Evolutionary conservation across 2,113 vertebrate genomes (phyloP), one percentile per base, ranked within the genome.

Genomic region (Heterotilapia buettikoferi): DNA sequence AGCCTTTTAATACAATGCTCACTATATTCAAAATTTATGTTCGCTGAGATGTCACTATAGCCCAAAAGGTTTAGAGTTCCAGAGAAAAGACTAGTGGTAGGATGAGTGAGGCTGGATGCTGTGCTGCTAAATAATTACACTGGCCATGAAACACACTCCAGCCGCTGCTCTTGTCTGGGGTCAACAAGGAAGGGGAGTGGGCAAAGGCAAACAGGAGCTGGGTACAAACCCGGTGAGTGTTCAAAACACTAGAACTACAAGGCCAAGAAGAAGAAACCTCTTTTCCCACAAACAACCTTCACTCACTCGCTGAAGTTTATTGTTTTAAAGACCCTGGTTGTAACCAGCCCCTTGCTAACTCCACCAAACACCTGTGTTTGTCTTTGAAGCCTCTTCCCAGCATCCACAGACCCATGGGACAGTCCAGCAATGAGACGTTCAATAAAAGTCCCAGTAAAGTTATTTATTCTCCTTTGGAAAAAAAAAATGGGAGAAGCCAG

Each of bases 401-500:
- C 93, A 91, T 91, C 91, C 83, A 91, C 92, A 91, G 89, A 93
- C 92, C 93, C 93, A 86, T 88, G 94, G 92, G 94, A 94, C 92
- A 88, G 92, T 94, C 85, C 87, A 85, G 90, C 94, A 93, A 95
- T 92, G 90, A 95, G 92, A 87, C 59, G 16, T 94, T 95, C 92
- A 95, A 95, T 96, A 95, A 95, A 96, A 94, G 90, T 89, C 93
- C 82, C 90, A 81, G 93, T 93, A 93, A 94, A 94, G 94, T 93
- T 95, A 95, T 96, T 95, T 96, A 95, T 96, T 96, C 94, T 91
- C 92, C 86, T 88, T 91, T 89, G 86, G 86, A 85, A 80, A 81
- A 82, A 81, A 82, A 87, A 90, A 93, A 91, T 78, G 86, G 86
- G 89, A 84, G 89, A 93, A 87, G 76, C 86, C 92, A 93, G 93